Base-by-base conservation (phyloP, 2,797 vertebrate species). In the Propithecus perrieri region DNA sequence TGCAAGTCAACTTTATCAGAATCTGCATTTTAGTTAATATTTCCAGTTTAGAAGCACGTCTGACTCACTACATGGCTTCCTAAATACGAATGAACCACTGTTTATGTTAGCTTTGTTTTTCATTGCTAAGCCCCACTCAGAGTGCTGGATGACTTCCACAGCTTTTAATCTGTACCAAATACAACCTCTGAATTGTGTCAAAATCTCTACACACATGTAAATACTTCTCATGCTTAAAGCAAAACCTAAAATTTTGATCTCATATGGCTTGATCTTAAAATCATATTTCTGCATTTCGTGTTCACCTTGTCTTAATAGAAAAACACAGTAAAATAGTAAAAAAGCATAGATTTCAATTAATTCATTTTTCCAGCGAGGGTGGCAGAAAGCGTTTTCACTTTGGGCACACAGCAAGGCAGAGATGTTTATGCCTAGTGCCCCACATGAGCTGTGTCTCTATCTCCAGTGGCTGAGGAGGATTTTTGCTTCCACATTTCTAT, bases 21-120 rank as follows among this genome's bases (percentile, higher is more conserved):
- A 79, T 79, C 13, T 85, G 12, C 48, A 83, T 93, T 89, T 93
- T 74, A 57, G 22, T 88, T 88, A 50, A 96, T n/a, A 15, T 84
- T 48, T 67, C 15, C n/a, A 81, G 22, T 26, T 11, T 22, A 65
- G 10, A 79, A 59, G 22, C 69, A 57, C 9, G 48, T 55, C 48
- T 78, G 9, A 55, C 57, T 91, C 67, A 48, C 26, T 69, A 13
- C 46, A 48, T 26, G 78, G 35, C 5, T 86, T 95, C 43, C 78
- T 74, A 85, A 93, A 46, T 41, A 57, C 1, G 22, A 65, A 69
- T 3, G 38, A 3, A 38, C 28, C 4, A 30, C 53, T 85, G 35
- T 72, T 95, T 79, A 50, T 22, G 8, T 63, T 63, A 95, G 48
- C 26, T 18, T 48, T 41, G 17, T 43, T 85, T 94, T 80, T 76